Evolutionary conservation across 1,140 invertebrate genomes (phyloP).

Genomic region (Zaprionus ornatus): DNA sequence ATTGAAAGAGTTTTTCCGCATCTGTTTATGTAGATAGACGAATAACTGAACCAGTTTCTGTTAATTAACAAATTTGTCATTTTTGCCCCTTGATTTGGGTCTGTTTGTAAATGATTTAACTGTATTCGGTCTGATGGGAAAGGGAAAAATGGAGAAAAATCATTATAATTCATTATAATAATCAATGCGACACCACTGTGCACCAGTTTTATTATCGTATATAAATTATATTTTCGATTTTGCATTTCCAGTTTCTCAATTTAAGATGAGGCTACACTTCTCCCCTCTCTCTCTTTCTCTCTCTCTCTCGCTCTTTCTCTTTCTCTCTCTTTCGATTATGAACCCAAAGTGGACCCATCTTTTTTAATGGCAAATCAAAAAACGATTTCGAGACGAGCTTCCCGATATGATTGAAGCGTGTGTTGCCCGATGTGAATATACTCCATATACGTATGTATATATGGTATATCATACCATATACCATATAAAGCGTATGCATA

Average conservation of each 20-base stretch:
- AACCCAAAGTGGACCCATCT: conserved; percentile 1
- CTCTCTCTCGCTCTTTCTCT: neutral
- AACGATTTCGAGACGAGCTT: conserved; percentile 56
- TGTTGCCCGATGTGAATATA: neutral
- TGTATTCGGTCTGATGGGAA: conserved; percentile 23
- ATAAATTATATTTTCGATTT: conserved; percentile 66
- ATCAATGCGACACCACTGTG: conserved; percentile 31
- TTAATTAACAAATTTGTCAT: conserved; percentile 76
- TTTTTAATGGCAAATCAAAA: conserved; percentile 74
- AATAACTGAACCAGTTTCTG: conserved; percentile 61
- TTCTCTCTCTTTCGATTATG: neutral
- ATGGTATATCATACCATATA: neutral
- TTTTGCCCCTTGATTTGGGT: conserved; percentile 33
- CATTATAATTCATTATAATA: conserved; percentile 5
- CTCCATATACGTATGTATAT: neutral
- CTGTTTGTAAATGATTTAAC: conserved; percentile 21
- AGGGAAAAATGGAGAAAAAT: conserved; percentile 21
- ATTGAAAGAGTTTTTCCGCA: conserved; percentile 11
- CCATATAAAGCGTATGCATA: conserved; percentile 7
- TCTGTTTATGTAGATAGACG: neutral
- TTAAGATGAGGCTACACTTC: conserved; percentile 13
- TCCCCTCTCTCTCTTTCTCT: neutral
- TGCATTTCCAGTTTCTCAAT: conserved; percentile 67
- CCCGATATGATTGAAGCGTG: conserved; percentile 70
- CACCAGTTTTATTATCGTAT: conserved; percentile 54